phyloP scores from a whole-genome alignment of 2,797 vertebrate genomes.

The Alauda arvensis region DNA sequence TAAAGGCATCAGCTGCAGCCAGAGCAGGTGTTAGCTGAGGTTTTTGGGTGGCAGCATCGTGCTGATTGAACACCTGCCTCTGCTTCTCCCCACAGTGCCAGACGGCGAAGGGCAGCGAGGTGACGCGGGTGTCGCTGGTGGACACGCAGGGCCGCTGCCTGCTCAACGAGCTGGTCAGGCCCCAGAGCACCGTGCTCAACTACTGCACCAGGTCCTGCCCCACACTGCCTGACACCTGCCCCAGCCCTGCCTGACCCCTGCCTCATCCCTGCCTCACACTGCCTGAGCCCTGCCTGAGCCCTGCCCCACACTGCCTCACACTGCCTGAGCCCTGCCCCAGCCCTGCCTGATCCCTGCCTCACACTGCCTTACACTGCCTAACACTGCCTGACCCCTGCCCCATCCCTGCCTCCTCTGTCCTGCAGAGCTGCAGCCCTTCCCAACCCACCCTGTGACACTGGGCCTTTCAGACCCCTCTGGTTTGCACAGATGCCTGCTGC shows the following conservation, averaged over 20 bases:
- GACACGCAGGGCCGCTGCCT: constrained; percentile 78
- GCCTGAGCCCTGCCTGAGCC: too few species aligned
- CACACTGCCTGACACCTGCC: too few species aligned
- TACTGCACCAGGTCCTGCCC: constrained; percentile 79
- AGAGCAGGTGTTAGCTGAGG: background rate
- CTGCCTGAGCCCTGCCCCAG: too few species aligned
- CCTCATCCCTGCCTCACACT: too few species aligned
- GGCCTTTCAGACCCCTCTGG: background rate
- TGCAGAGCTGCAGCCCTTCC: background rate
- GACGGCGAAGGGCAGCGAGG: constrained; percentile 78
- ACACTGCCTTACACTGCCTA: too few species aligned
- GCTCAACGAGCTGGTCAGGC: constrained; percentile 85
- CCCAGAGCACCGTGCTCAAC: constrained; percentile 73
- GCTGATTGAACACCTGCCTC: background rate
- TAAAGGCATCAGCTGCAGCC: background rate
- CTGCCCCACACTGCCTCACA: background rate
- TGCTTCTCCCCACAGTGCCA: constrained; percentile 74
- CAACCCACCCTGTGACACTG: background rate
- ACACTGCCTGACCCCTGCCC: too few species aligned
- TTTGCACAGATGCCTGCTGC: background rate
- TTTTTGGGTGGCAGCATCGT: background rate
- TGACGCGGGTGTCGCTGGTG: constrained; percentile 84
- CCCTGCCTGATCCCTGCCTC: too few species aligned
- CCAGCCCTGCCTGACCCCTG: too few species aligned
- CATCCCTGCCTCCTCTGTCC: background rate